A percentile compares a stretch with the other conserved stretches of the same genome.
phyloP scores from a whole-genome alignment of 2,113 vertebrate species.

The Dissostichus mawsoni region DNA sequence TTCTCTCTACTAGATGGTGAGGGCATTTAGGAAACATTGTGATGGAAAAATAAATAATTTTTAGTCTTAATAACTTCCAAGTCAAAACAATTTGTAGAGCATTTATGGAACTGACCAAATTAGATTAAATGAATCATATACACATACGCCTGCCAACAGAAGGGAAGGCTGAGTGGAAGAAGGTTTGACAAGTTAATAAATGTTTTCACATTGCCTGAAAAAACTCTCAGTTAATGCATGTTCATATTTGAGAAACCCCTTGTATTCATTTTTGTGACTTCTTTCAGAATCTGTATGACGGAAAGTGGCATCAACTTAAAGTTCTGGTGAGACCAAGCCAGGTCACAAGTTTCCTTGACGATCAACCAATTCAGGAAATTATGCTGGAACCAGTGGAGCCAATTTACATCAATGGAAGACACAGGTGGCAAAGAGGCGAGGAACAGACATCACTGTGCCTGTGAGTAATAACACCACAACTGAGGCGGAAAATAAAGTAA shows the following conservation, averaged over 20 bases:
- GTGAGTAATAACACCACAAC: constrained; percentile 66
- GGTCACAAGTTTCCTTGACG: constrained; percentile 81
- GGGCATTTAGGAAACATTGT: not conserved
- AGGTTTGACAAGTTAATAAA: constrained; percentile 31
- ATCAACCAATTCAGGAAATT: constrained; percentile 65
- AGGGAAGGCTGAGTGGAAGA: constrained; percentile 4
- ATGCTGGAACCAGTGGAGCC: constrained; percentile 73
- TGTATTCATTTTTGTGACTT: not conserved
- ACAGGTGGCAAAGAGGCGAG: constrained; percentile 81
- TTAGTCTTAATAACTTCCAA: constrained; percentile 5
- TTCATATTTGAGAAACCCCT: not conserved
- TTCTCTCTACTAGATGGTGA: not conserved
- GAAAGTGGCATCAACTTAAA: constrained; percentile 86
- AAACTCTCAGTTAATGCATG: not conserved
- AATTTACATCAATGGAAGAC: constrained; percentile 86
- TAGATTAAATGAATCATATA: constrained; percentile 11
- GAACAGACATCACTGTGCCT: constrained; percentile 71
- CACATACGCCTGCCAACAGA: constrained; percentile 4
- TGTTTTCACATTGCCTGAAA: constrained; percentile 13
- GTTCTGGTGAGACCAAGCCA: constrained; percentile 74
- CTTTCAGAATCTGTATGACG: constrained; percentile 69
- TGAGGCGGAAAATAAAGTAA: not conserved
- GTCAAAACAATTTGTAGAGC: constrained; percentile 24
- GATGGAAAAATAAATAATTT: constrained; percentile 43
- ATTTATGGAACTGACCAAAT: constrained; percentile 25